Conservation (phyloP, 2,797 vertebrate genomes). For the Phylloscopus collybita region DNA sequence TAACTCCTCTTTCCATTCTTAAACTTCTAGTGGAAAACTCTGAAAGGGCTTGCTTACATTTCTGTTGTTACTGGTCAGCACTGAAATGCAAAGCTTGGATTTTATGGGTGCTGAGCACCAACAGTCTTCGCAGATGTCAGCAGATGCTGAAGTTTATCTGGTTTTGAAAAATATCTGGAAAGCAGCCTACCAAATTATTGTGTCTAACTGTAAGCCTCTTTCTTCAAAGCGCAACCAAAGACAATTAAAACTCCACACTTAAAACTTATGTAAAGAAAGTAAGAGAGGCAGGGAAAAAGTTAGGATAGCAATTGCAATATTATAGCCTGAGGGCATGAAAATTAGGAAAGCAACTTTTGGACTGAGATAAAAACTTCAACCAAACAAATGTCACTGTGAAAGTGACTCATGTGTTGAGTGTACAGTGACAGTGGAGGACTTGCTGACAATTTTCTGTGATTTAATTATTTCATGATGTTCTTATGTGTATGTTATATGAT, state of each 20-base stretch:
- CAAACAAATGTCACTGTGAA: background rate
- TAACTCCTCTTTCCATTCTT: background rate
- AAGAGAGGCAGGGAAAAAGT: background rate
- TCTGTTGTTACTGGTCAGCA: background rate
- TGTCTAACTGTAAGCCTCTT: background rate
- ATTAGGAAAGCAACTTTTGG: background rate
- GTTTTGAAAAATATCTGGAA: background rate
- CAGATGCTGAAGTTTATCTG: background rate
- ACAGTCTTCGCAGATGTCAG: background rate
- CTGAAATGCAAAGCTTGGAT: background rate
- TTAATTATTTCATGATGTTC: background rate
- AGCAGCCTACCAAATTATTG: background rate
- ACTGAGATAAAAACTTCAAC: background rate
- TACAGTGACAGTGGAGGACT: background rate
- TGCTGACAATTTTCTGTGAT: slow-evolving; percentile 5
- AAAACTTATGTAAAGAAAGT: background rate
- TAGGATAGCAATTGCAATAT: background rate
- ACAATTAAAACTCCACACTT: background rate
- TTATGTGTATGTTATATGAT: background rate
- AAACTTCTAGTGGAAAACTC: background rate
- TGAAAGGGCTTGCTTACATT: background rate
- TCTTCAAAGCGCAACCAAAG: background rate
- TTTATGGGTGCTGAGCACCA: background rate
- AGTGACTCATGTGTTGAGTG: background rate
- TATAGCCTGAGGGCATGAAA: background rate